phyloP scores from a whole-genome alignment of 2,888 invertebrate genomes.

The Lepidocyrtinus sp. region DNA sequence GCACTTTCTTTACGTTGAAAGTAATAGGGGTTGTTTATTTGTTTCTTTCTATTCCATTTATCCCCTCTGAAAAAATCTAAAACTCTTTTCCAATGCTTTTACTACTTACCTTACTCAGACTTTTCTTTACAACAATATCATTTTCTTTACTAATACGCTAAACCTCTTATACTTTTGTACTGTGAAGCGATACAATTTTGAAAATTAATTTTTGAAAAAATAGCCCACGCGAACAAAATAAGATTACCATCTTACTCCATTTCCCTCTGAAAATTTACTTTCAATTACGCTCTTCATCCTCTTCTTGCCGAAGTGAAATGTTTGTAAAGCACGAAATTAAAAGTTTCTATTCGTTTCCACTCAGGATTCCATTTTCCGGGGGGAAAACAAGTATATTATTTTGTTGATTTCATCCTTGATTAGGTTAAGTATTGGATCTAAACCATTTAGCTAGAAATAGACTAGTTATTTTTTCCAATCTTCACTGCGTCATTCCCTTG shows the following conservation, averaged over 20 bases:
- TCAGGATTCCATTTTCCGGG: constrained; percentile 7
- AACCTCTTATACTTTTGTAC: not conserved
- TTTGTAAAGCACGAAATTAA: constrained; percentile 18
- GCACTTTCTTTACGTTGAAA: constrained; percentile 26
- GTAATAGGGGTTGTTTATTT: constrained; percentile 1
- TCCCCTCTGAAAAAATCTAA: not conserved
- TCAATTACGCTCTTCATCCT: constrained; percentile 21
- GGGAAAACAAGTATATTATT: not conserved
- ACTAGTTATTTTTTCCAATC: not conserved
- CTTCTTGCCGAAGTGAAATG: constrained; percentile 14
- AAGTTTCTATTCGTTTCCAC: not conserved
- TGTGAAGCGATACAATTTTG: not conserved
- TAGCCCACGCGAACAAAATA: constrained; percentile 2
- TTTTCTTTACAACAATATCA: not conserved
- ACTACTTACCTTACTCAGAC: not conserved
- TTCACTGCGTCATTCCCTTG: not conserved
- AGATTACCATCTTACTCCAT: constrained; percentile 14
- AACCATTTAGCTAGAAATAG: constrained; percentile 5
- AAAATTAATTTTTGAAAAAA: constrained; percentile 9
- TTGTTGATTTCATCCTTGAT: constrained; percentile 15
- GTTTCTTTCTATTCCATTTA: constrained; percentile 9
- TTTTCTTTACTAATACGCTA: not conserved
- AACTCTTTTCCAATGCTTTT: not conserved
- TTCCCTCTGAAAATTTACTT: constrained; percentile 12
- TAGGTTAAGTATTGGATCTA: constrained; percentile 9